Evolutionary conservation across 2,797 vertebrate genomes (phyloP).

Genomic region (Coccyzus lansbergi): DNA sequence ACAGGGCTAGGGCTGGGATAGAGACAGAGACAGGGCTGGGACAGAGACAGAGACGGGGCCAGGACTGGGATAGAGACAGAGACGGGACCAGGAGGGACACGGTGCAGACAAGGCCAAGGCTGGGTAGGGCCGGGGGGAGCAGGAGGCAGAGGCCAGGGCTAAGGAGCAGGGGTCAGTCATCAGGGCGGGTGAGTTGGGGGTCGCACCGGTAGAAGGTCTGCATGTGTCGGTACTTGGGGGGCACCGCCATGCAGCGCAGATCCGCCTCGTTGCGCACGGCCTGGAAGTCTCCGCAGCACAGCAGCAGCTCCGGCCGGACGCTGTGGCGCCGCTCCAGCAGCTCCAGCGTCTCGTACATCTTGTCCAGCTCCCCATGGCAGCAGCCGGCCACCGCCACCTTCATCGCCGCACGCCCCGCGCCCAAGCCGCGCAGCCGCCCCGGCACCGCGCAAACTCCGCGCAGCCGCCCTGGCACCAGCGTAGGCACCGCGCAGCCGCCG

Average conservation of each 20-base stretch:
- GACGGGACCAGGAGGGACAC: no score
- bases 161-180: no score
- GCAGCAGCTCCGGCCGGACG: slow-evolving; percentile 84
- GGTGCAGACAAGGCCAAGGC: no score
- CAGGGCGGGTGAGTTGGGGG: no score
- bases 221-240: slow-evolving; percentile 92
- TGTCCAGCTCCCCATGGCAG: slow-evolving; percentile 96
- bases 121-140: no score
- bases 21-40: no score
- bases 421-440: neutral
- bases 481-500: no score
- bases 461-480: no score
- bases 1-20: no score
- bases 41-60: no score
- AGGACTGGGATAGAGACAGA: no score
- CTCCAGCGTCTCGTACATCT: slow-evolving; percentile 93
- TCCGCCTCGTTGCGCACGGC: slow-evolving; percentile 95
- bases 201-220: slow-evolving; percentile 91
- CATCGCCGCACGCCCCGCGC: slow-evolving; percentile 75
- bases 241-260: slow-evolving; percentile 94
- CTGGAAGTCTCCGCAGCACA: slow-evolving; percentile 98
- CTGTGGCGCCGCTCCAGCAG: slow-evolving; percentile 87
- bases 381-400: slow-evolving; percentile 96
- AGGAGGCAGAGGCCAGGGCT: no score
- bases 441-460: neutral